phyloP scores from a whole-genome alignment of 2,113 vertebrate species.

The Sporophila hypoxantha region DNA sequence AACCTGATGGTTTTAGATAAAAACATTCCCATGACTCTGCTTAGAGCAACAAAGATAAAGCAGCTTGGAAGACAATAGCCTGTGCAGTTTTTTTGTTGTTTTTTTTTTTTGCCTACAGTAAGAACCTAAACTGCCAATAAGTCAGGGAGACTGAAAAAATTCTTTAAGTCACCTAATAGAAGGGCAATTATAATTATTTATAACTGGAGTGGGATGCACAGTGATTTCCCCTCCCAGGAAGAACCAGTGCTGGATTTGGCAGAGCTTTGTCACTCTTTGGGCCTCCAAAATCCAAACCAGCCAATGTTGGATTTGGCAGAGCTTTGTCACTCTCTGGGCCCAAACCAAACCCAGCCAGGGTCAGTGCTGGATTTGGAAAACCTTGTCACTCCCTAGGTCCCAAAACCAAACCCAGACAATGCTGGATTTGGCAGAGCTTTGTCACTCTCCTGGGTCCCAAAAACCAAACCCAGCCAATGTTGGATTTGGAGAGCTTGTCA shows the following conservation, averaged over 20 bases:
- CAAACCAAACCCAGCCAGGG: neutral
- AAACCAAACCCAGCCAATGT: neutral
- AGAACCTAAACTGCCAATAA: neutral
- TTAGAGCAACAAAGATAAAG: neutral
- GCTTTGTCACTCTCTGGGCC: too few species aligned
- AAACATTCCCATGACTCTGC: slow-evolving; percentile 37
- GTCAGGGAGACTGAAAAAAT: neutral
- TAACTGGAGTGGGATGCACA: neutral
- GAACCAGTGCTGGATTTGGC: too few species aligned
- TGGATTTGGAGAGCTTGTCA: neutral
- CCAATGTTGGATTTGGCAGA: too few species aligned
- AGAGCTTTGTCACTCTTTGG: too few species aligned
- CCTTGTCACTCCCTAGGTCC: too few species aligned
- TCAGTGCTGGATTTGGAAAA: fast-evolving
- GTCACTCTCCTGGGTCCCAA: too few species aligned
- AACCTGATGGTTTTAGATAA: neutral
- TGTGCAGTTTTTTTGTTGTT: too few species aligned
- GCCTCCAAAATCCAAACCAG: too few species aligned
- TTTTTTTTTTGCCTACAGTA: neutral
- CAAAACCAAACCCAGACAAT: too few species aligned
- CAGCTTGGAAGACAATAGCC: neutral
- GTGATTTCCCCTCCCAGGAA: neutral
- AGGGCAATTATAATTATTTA: neutral
- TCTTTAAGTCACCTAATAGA: neutral
- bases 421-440: too few species aligned